Evolutionary conservation across 2,797 vertebrate genomes (phyloP), one percentile per base, ranked within the genome.

Genomic region (Malacoraja senta): DNA sequence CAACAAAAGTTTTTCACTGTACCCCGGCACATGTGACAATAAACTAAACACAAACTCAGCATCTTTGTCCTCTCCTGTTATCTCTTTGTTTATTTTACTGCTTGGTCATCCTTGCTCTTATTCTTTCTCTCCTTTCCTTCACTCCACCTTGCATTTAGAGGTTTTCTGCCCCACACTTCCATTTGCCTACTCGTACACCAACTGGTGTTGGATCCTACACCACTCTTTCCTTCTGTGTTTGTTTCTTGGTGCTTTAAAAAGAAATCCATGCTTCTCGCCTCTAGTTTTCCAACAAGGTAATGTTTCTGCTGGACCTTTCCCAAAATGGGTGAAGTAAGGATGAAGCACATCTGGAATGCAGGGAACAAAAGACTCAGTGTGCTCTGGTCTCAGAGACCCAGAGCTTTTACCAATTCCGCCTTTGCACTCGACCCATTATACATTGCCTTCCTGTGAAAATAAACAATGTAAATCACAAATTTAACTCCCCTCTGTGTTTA

Each of bases 401-500:
- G 90, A 38, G 90, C 71, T 68, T 68, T 88, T 68, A 88, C 84
- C 84, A 88, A n/a, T 88, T 68, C 84, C 32, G n/a, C 35, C 61
- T 68, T 68, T 29, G 63, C 63, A 35, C 17, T 88, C 17, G n/a
- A 68, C n/a, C 61, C 17, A 68, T 68, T 68, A 88, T 68, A 63
- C 63, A 68, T 35, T 63, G 61, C 84, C 21, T 63, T 68, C 15
- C 63, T 68, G 63, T 68, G 68, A 68, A 88, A 88, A 88, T 68
- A 88, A 88, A 88, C 63, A 86, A 61, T 10, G 24, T 68, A 35
- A 88, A 68, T 68, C 63, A 68, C 63, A 68, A 21, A n/a, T 88
- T 88, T 88, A 88, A 88, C 63, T 88, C 17, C 81, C 58, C 84
- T 88, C 61, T 88, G n/a, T 88, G 61, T 88, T 88, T 88, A 68